Conservation (phyloP, 37 sponge, comb jelly and placozoan species). For the Dysidea cf. avara region DNA sequence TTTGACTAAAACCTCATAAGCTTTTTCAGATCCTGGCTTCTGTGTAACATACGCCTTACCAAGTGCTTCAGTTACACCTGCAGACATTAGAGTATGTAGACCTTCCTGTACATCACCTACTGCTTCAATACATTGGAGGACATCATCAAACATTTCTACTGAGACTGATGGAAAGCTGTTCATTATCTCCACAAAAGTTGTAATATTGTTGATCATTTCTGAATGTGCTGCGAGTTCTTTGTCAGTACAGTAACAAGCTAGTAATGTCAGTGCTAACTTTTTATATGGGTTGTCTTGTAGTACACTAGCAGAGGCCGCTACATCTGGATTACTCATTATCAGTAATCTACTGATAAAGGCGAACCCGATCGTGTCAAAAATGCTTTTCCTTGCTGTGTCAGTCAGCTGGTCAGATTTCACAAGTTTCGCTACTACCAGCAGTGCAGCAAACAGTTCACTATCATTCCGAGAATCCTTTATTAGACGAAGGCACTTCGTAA, state of each 20-base stretch:
- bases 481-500: no score
- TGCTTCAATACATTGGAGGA: no score
- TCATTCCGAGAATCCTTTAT: conserved; percentile 55
- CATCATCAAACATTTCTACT: no score
- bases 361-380: conserved; percentile 78
- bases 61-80: no score
- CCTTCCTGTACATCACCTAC: no score
- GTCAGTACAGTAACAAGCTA: conserved; percentile 84
- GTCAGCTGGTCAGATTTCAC: conserved; percentile 44
- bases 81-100: no score
- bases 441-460: conserved; percentile 73
- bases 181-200: no score
- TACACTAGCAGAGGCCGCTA: not conserved
- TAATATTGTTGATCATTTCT: no score
- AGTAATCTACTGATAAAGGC: conserved; percentile 77
- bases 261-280: conserved; percentile 64
- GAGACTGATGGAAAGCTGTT: no score
- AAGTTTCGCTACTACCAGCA: conserved; percentile 74
- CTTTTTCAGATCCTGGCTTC: no score
- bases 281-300: conserved; percentile 8
- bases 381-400: conserved; percentile 28
- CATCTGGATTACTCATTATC: conserved; percentile 24
- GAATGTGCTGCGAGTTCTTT: conserved; percentile 42
- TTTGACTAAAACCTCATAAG: no score
- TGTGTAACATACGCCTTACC: no score